Evolutionary conservation across 1,140 invertebrate species (phyloP).

Genomic region (Lithobius niger): DNA sequence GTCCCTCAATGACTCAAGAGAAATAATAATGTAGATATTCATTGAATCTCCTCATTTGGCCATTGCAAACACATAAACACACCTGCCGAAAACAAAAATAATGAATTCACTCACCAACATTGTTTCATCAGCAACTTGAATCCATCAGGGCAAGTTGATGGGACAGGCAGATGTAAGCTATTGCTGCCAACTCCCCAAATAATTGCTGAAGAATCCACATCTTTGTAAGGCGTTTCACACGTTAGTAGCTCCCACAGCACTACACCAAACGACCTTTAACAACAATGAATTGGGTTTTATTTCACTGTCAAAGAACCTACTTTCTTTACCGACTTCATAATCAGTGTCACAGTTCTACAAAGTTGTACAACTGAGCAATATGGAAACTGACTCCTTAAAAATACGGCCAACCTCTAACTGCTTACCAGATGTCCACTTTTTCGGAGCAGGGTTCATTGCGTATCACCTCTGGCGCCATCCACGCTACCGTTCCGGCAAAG

Average conservation of each 20-base stretch:
- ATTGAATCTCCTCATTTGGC: not conserved
- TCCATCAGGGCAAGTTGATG: constrained; percentile 68
- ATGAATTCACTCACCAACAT: constrained; percentile 52
- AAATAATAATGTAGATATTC: no score
- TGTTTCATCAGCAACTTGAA: constrained; percentile 67
- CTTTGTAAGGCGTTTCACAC: constrained; percentile 90
- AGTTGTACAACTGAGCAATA: constrained; percentile 13
- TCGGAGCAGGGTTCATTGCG: constrained; percentile 91
- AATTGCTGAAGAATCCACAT: constrained; percentile 90
- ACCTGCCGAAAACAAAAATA: no score
- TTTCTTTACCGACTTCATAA: no score
- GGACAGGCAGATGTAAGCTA: constrained; percentile 77
- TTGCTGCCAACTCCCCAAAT: constrained; percentile 96
- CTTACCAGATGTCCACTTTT: constrained; percentile 87
- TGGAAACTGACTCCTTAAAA: not conserved
- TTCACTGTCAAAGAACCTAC: no score
- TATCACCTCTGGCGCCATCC: constrained; percentile 99
- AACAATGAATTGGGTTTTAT: no score
- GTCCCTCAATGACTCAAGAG: no score
- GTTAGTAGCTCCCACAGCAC: constrained; percentile 95
- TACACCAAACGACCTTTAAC: constrained; percentile 77
- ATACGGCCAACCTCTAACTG: no score
- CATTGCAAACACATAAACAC: not conserved
- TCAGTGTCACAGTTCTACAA: no score
- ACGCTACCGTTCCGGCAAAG: constrained; percentile 91